Evolutionary conservation across 2,797 vertebrate species (phyloP), one percentile per base, ranked within the genome.

Genomic region (Myripristis murdjan): DNA sequence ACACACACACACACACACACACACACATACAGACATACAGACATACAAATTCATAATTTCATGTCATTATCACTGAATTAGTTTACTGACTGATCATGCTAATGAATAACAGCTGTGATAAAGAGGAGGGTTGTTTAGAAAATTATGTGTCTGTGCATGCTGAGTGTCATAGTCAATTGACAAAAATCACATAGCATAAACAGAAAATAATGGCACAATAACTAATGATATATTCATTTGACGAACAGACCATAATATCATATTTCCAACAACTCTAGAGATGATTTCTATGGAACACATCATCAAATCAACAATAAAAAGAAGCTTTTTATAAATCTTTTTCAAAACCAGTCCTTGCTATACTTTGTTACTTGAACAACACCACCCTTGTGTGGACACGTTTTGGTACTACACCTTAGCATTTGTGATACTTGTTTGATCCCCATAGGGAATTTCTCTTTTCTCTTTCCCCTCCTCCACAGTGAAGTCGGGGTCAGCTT

Each of bases 341-440:
- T n/a, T n/a, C n/a, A n/a, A n/a, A n/a, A n/a, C n/a, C 28, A 28
- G 15, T 48, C 26, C 6, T 2, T 43, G 7, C 3, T 43, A 33
- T 20, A n/a, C 44, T 22, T 65, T 60, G 51, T 12, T 35, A 53
- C 31, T 65, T 23, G 18, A 46, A 58, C 84, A 86, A 81, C 47
- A 88, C 6, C 52, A 14, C 88, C 83, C 58, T 71, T 1, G n/a
- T 84, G 85, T 91, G 90, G 88, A 58, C 1, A 63, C 23, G 11
- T 16, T 11, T 0, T 6, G 53, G 18, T 75, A 89, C 68, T 89
- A 57, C 90, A 91, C 15, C 4, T 46, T 20, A 4, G 22, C 5
- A 0, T 61, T 54, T 58, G 35, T 41, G 8, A 35, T 39, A 11
- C 1, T 39, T 39, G 1, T 12, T 39, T 39, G 10, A 39, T 39